Percentiles rank a stretch among this genome's conserved stretches.
These are phyloP conservation scores for Graptemys geographica DNA, from an alignment of 2,797 vertebrate species.

Conservation along the genomic window DNA sequence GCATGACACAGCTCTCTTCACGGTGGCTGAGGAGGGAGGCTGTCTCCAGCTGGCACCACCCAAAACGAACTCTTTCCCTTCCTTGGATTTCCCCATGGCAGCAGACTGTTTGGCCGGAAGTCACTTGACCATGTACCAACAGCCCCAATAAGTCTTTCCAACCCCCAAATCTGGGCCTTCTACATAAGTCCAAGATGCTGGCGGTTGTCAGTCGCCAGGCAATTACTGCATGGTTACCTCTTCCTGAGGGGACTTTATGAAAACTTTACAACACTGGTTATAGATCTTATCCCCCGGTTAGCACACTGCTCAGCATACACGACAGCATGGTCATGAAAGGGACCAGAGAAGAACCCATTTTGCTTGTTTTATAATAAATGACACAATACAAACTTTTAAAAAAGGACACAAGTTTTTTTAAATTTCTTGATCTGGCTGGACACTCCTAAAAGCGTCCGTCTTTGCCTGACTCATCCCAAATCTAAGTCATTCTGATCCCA, in stretches of 20 bases:
- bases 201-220: neutral
- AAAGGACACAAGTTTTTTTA: neutral
- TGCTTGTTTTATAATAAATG: neutral
- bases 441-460: neutral
- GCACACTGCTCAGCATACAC: neutral
- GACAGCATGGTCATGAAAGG: neutral
- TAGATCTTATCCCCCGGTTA: neutral
- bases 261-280: neutral
- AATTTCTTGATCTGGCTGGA: neutral
- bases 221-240: too few species aligned
- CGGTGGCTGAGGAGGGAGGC: neutral
- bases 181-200: neutral
- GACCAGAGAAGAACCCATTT: neutral
- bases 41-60: neutral
- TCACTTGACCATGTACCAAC: neutral
- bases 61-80: neutral
- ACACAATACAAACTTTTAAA: neutral
- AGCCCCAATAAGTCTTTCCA: neutral
- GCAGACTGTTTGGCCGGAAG: neutral
- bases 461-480: neutral
- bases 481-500: neutral
- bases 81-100: neutral
- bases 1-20: too few species aligned
- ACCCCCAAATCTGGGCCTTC: neutral
- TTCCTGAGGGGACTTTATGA: neutral